Evolutionary conservation across 2,797 vertebrate species (phyloP), one percentile per base, ranked within the genome.

Genomic region (Chelonia mydas): DNA sequence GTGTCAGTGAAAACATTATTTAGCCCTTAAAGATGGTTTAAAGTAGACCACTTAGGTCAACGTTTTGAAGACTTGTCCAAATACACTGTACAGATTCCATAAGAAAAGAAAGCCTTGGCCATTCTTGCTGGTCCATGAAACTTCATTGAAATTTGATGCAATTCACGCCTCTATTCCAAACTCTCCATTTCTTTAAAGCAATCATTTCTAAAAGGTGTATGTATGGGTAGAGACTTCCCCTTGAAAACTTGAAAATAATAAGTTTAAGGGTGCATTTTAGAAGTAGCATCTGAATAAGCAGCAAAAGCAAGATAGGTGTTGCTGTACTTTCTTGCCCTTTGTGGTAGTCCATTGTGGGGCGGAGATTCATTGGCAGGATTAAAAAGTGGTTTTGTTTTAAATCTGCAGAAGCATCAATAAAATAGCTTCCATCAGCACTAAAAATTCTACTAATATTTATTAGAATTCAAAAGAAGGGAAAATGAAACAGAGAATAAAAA

Each of bases 1-100:
- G 91, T 94, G 47, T 77, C 28, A 57, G 13, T 10, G 77, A 94
- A 95, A 95, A 82, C 79, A 77, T 55, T 49, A 3, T 90, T 94
- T 93, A 8, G 47, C 11, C 89, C 47, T 89, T 82, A 74, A 3
- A 83, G 13, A 92, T 87, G 17, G 53, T 81, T 86, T 83, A 49
- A 83, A 5, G 1, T 2, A 16, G 76, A 50, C 41, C 21, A 57
- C 54, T 33, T n/a, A 31, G 72, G 7, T 4, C 55, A 28, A 2
- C 79, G 5, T 72, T 57, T 37, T 25, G 6, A n/a, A 31, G 80
- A 11, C 13, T 61, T 93, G 57, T 86, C 54, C 80, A 61, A 81
- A 92, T 88, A 79, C 53, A 17, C 19, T 83, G 47, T 45, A 83
- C 4, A 47, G 61, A 65, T 81, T 89, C 81, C 85, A 15, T 31